A percentile compares a stretch with the other conserved stretches of the same genome.
Conservation (phyloP, 35 echinoderm and acorn worm genomes). For the Diadema setosum region DNA sequence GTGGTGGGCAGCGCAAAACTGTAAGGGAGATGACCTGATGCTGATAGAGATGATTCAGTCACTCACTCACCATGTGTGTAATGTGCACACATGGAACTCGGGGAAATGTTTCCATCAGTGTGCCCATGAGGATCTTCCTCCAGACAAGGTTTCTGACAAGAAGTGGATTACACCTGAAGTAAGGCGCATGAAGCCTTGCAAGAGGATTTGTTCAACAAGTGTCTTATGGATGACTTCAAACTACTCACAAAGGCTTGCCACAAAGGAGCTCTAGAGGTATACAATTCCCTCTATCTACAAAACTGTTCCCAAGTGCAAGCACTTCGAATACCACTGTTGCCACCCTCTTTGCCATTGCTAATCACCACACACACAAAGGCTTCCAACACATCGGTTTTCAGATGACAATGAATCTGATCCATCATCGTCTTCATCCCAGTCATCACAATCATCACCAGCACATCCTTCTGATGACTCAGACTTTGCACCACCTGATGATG, state of each 20-base stretch:
- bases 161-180: conserved; percentile 9
- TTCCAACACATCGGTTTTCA: no score
- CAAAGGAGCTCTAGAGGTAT: neutral
- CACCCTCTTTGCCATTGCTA: neutral
- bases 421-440: no score
- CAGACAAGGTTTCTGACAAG: neutral
- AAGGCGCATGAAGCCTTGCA: neutral
- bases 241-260: conserved; percentile 20
- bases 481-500: neutral
- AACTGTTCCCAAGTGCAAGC: neutral
- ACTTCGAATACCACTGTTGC: conserved; percentile 3
- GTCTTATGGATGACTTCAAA: conserved; percentile 23
- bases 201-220: conserved; percentile 30
- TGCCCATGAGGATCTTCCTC: neutral
- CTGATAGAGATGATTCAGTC: conserved; percentile 19
- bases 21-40: neutral
- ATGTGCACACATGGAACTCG: neutral
- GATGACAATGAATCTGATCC: no score
- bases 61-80: neutral
- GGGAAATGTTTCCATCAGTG: conserved; percentile 8
- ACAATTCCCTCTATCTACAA: neutral
- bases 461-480: no score
- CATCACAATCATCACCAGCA: no score
- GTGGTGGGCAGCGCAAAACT: conserved; percentile 20
- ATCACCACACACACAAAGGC: no score